Evolutionary conservation across 1,140 invertebrate species (phyloP).

Genomic region (Heterodera schachtii): DNA sequence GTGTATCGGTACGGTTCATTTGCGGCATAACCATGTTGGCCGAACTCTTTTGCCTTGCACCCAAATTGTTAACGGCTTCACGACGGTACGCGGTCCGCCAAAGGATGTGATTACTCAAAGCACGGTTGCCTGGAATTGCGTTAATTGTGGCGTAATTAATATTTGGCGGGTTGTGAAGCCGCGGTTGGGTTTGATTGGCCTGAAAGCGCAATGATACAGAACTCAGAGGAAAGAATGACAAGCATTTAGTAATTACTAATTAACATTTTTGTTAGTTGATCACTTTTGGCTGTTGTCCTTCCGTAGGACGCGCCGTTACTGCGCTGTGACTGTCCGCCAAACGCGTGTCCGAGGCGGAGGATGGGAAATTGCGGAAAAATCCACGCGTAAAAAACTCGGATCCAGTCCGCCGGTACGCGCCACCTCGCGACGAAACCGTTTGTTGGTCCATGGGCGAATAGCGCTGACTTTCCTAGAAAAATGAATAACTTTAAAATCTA

Average conservation of each 20-base stretch:
- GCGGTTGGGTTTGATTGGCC: not conserved
- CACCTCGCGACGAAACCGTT: not conserved
- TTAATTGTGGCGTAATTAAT: slow-evolving; percentile 14
- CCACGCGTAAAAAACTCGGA: slow-evolving; percentile 29
- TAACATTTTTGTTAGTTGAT: not conserved
- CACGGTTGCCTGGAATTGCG: slow-evolving; percentile 33
- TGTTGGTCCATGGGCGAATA: slow-evolving; percentile 1
- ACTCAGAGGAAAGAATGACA: no score
- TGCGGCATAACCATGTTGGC: not conserved
- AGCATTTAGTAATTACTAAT: not conserved
- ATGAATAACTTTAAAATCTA: not conserved
- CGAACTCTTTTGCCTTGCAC: slow-evolving; percentile 7
- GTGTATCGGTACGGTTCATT: not conserved
- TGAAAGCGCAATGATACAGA: not conserved
- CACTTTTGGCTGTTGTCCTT: slow-evolving; percentile 12
- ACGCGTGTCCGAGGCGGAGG: slow-evolving; percentile 25
- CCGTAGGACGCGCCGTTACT: not conserved
- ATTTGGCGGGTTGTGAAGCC: not conserved
- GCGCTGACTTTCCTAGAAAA: slow-evolving; percentile 23
- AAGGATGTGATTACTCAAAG: slow-evolving; percentile 38
- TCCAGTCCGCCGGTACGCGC: slow-evolving; percentile 17
- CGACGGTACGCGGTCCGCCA: slow-evolving; percentile 37
- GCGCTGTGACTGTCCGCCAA: not conserved
- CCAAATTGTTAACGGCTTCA: slow-evolving; percentile 30
- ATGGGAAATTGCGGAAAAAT: slow-evolving; percentile 18